These are phyloP conservation scores for Argyresthia goedartella DNA, from an alignment of 2,888 invertebrate species.

Conservation along the genomic window DNA sequence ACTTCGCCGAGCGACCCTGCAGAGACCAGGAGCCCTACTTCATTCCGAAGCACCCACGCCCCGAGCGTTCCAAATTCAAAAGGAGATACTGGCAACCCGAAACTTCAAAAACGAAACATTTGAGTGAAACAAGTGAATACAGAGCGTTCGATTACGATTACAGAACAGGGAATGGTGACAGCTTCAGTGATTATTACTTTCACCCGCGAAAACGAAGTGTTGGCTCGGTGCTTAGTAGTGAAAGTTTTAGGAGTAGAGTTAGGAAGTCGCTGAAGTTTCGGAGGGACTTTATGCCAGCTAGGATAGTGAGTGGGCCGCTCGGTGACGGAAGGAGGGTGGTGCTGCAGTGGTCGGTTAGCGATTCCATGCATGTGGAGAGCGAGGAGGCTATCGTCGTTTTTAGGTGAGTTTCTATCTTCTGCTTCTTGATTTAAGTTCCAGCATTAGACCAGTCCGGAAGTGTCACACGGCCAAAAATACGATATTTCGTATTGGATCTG, in stretches of 20 bases:
- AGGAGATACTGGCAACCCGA: conserved; percentile 20
- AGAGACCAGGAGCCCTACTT: conserved; percentile 46
- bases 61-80: conserved; percentile 30
- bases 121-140: conserved; percentile 1
- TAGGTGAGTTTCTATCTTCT: conserved; percentile 43
- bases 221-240: conserved; percentile 24
- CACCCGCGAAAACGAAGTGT: conserved; percentile 38
- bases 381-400: conserved; percentile 55
- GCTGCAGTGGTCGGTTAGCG: conserved; percentile 50
- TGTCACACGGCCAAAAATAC: too few species aligned
- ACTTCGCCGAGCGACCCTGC: conserved; percentile 42
- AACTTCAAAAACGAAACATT: conserved; percentile 8
- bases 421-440: too few species aligned
- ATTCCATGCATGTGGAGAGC: conserved; percentile 41
- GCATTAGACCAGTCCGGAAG: too few species aligned
- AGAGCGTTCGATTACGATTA: conserved; percentile 6
- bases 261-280: conserved; percentile 30
- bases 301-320: conserved; percentile 46
- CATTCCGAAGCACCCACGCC: conserved; percentile 37
- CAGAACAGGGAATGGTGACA: conserved; percentile 17
- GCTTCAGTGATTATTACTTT: conserved; percentile 39
- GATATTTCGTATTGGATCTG: too few species aligned
- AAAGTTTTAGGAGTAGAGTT: conserved; percentile 9
- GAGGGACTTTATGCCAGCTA: conserved; percentile 38
- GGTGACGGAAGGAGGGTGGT: conserved; percentile 30